Conservation (phyloP, 2,113 vertebrate genomes). For the Oryzias woworae region DNA sequence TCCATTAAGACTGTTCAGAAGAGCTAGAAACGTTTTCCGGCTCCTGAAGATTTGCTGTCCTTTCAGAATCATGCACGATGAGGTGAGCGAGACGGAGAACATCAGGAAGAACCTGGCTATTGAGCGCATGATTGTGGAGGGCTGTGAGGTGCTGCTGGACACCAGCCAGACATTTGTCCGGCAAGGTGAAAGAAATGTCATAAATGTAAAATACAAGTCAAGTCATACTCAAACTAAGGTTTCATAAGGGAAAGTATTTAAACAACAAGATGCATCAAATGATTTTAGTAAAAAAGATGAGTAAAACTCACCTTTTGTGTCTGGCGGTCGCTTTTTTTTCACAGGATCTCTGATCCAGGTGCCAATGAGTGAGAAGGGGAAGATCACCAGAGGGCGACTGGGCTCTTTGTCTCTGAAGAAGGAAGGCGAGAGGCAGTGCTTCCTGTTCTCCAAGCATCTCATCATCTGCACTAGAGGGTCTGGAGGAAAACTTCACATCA, state of each 20-base stretch:
- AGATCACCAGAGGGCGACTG: slow-evolving; percentile 90
- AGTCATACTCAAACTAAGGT: too few relatives aligned
- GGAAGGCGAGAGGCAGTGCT: slow-evolving; percentile 95
- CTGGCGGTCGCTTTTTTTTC: not conserved
- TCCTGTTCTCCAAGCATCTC: slow-evolving; percentile 97
- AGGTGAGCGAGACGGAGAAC: slow-evolving; percentile 97
- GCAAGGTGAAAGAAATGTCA: slow-evolving; percentile 80
- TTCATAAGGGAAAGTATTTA: too few relatives aligned
- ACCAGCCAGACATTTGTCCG: slow-evolving; percentile 98
- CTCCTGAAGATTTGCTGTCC: not conserved
- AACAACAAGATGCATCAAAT: too few relatives aligned
- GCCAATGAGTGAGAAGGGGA: slow-evolving; percentile 95
- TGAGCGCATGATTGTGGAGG: slow-evolving; percentile 96
- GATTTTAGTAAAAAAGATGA: too few relatives aligned
- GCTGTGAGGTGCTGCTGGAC: slow-evolving; percentile 95
- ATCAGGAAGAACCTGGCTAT: slow-evolving; percentile 96
- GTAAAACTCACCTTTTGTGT: not conserved
- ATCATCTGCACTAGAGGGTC: slow-evolving; percentile 96
- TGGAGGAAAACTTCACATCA: slow-evolving; percentile 93
- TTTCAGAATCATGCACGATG: slow-evolving; percentile 94
- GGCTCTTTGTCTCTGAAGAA: slow-evolving; percentile 94
- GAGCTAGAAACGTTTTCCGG: not conserved
- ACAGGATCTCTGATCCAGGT: slow-evolving; percentile 93
- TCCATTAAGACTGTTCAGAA: not conserved
- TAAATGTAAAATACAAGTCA: not conserved